Evolutionary conservation across 2,888 invertebrate genomes (phyloP), one percentile per base, ranked within the genome.

Genomic region (Aphidius colemani): DNA sequence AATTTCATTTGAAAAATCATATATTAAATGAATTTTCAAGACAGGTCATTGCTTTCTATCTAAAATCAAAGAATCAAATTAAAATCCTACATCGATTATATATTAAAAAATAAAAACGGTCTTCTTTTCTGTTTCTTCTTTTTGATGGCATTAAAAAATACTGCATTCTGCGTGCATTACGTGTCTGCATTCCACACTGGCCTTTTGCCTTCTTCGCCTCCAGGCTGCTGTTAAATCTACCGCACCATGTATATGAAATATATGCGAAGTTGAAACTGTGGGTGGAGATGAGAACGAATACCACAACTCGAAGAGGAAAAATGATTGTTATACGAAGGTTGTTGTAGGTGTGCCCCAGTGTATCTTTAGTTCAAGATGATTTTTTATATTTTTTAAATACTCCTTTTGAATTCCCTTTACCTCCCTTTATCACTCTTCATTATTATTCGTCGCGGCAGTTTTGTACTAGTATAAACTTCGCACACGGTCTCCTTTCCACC

Each of bases 181-280:
- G 79, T 78, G 79, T 78, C 78, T 78, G 74, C 78, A 78, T 79
- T 79, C 78, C 76, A 70, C 70, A 73, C 30, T 78, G 77, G 75
- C 78, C 76, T 76, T 77, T 77, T 75, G 71, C 76, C 76, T 72
- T 64, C 66, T 68, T 61, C 59, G 69, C 70, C 66, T 67, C 66
- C 61, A 61, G 66, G 60, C 46, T 53, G 63, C 51, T 56, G 40
- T 55, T 56, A 48, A 48, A 61, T 43, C 55, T 40, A 61, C 55
- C 59, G 39, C 61, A 41, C 13, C 9, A 11, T 53, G 11, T 55
- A 55, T 13, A 55, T 43, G 44, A 39, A 30, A 44, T 30, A 30
- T 30, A 30, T 30, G 30, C 30, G 30, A 30, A 30, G 30, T 30
- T 30, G 5, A 30, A 30, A 45, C 56, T 45, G 56, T 18, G 45